Evolutionary conservation across 2,797 vertebrate genomes (phyloP).

Genomic region (Sebastiscus albofasciatus): DNA sequence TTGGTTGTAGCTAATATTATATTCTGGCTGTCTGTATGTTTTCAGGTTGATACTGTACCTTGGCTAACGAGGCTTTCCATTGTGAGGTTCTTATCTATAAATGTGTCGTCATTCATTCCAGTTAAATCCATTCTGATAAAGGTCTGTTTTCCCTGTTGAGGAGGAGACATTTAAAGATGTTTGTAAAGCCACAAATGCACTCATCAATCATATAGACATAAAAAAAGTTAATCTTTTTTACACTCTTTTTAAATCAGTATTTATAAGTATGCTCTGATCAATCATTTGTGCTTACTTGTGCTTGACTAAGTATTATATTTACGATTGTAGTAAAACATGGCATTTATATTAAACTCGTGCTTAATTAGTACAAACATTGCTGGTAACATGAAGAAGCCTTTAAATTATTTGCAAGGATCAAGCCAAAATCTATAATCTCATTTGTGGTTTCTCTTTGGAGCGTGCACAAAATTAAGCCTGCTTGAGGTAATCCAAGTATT

Average conservation of each 20-base stretch:
- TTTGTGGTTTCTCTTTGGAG: background rate
- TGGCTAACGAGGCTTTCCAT: background rate
- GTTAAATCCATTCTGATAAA: slow-evolving; percentile 45
- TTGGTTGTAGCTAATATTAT: background rate
- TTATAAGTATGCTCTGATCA: background rate
- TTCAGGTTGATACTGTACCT: slow-evolving; percentile 32
- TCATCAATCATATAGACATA: background rate
- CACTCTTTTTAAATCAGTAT: background rate
- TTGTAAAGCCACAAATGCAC: background rate
- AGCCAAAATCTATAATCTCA: background rate
- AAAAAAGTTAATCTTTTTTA: background rate
- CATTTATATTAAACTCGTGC: background rate
- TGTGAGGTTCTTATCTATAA: background rate
- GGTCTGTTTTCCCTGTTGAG: background rate
- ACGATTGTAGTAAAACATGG: background rate
- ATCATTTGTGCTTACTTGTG: background rate
- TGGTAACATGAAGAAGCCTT: background rate
- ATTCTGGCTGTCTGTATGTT: background rate
- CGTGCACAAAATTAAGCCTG: background rate
- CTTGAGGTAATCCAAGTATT: background rate
- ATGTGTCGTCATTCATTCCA: slow-evolving; percentile 34
- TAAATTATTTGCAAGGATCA: background rate
- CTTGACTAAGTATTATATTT: background rate
- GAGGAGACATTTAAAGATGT: background rate
- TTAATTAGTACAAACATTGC: background rate